Base-by-base conservation (phyloP, 2,797 vertebrate species). In the Mormyrus proboscirostris region DNA sequence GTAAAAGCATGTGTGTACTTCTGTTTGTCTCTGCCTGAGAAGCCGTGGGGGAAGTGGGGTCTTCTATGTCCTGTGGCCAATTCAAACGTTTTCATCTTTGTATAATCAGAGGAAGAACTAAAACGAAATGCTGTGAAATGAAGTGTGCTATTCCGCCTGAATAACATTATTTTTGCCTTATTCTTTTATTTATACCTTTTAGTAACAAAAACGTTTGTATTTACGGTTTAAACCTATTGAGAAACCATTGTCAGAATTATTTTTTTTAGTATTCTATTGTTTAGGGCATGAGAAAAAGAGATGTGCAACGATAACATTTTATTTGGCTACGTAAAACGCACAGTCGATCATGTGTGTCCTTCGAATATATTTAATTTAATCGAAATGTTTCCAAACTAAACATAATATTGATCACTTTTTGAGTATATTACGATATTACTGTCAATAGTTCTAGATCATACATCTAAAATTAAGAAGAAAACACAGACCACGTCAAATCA, bases 1-100 rank as follows among this genome's bases (percentile, higher is more conserved):
- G 93, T 94, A 93, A 93, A 93, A 94, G 92, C 93, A 93, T 90
- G 91, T 88, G 87, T 38, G 76, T 29, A 55, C 82, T 89, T 76
- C 89, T 84, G 86, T 89, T 82, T 87, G 85, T 55, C 50, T 25
- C 88, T 38, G 16, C 19, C 19, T 38, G 53, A 57, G 89, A 59
- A 87, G 49, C 51, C 86, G 90, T 44, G 88, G 55, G 89, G 92
- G 92, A 90, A 88, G 89, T 44, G 73, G 89, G 89, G 88, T 93
- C 93, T 93, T 93, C 93, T 47, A 5, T 82, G 82, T 89, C 90
- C 92, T 89, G 92, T 84, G 89, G 90, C 88, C 29, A 90, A 90
- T 93, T 93, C 92, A 85, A 89, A 89, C 90, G 79, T 90, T 91
- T 92, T 59, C 44, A 89, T 89, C 79, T 91, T 90, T 89, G 49